Conservation (phyloP, 2,888 invertebrate genomes). For the Lingula anatina region DNA sequence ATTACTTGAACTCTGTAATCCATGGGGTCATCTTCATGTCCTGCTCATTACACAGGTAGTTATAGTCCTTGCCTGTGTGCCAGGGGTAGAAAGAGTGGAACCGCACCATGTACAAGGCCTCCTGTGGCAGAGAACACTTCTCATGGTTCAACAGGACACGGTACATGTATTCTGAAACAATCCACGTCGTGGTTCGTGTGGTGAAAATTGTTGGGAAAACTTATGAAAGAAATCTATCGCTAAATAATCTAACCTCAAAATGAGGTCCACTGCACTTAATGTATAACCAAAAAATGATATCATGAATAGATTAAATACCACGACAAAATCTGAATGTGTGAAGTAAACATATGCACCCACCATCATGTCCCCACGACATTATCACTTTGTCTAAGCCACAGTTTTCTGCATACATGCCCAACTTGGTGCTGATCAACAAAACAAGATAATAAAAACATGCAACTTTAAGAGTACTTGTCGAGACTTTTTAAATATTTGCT, state of each 20-base stretch:
- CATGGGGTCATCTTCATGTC: slow-evolving; percentile 74
- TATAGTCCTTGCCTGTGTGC: slow-evolving; percentile 86
- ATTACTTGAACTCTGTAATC: slow-evolving; percentile 87
- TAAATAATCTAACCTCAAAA: no score
- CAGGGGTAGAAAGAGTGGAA: slow-evolving; percentile 98
- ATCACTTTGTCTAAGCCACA: slow-evolving; percentile 82
- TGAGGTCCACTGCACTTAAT: no score
- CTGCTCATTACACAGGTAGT: slow-evolving; percentile 68
- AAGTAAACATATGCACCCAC: no score
- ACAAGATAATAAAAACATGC: not conserved
- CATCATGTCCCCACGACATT: slow-evolving; percentile 96
- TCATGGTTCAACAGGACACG: slow-evolving; percentile 65
- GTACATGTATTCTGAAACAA: slow-evolving; percentile 49
- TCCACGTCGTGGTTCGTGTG: no score
- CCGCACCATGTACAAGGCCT: slow-evolving; percentile 83
- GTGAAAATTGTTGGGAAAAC: no score
- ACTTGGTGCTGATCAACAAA: slow-evolving; percentile 63
- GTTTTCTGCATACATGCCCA: slow-evolving; percentile 78
- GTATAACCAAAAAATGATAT: no score
- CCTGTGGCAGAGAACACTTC: slow-evolving; percentile 72
- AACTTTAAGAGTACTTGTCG: no score
- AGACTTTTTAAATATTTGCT: no score
- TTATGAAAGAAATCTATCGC: no score
- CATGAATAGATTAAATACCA: no score
- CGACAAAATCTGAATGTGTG: no score